phyloP scores from a whole-genome alignment of 2,888 invertebrate genomes.

The Leistus spinibarbis region DNA sequence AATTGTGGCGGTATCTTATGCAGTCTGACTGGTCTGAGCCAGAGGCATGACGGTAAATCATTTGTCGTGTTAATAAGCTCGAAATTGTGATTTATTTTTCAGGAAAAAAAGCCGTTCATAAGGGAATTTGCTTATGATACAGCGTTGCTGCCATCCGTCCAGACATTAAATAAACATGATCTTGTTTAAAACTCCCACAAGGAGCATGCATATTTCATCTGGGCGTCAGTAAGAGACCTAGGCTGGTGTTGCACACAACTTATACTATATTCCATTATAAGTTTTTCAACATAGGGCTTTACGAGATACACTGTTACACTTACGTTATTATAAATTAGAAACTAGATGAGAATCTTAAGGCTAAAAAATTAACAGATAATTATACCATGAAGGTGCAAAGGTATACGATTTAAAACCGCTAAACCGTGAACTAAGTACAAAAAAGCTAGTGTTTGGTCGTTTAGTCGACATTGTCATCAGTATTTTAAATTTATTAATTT shows the following conservation, averaged over 20 bases:
- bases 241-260: conserved; percentile 12
- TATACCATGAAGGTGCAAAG: no score
- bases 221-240: background rate
- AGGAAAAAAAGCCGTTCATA: conserved; percentile 29
- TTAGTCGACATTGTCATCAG: no score
- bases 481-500: no score
- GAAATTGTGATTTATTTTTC: conserved; percentile 43
- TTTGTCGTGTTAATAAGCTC: conserved; percentile 41
- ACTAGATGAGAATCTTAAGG: background rate
- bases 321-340: background rate
- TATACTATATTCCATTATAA: background rate
- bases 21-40: no score
- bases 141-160: conserved; percentile 38
- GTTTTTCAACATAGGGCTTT: background rate
- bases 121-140: conserved; percentile 39
- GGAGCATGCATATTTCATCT: conserved; percentile 32
- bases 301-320: background rate
- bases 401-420: no score
- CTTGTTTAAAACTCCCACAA: conserved; percentile 33
- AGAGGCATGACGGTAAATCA: conserved; percentile 40
- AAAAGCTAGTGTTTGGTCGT: no score
- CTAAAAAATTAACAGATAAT: background rate
- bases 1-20: background rate
- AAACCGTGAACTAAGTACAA: no score
- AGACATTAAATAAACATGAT: conserved; percentile 41